Percentiles rank a stretch among this genome's conserved stretches.
These are phyloP conservation scores for Drosophila setosimentum DNA, from an alignment of 2,888 invertebrate species.

Conservation along the genomic window DNA sequence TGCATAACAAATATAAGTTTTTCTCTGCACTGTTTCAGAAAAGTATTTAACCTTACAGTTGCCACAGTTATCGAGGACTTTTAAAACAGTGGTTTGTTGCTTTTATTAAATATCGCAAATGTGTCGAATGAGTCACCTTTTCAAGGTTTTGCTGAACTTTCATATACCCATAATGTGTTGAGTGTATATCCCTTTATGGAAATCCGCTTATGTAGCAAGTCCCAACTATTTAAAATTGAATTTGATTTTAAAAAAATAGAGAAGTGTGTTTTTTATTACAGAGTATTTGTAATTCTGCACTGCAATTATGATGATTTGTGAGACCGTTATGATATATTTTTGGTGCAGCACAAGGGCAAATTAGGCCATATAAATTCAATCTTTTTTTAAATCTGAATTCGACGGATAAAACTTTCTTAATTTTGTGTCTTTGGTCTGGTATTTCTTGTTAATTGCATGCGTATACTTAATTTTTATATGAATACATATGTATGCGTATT, in stretches of 20 bases:
- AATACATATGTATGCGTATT: conserved; percentile 1
- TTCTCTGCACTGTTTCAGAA: conserved; percentile 2
- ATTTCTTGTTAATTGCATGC: conserved; percentile 22
- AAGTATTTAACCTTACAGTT: background rate
- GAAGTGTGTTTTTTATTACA: background rate
- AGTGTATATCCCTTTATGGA: background rate
- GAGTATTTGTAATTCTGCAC: background rate
- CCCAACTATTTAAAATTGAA: background rate
- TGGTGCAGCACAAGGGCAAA: conserved; percentile 29
- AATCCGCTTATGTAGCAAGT: background rate
- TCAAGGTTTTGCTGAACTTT: background rate
- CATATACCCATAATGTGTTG: background rate
- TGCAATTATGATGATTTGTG: background rate
- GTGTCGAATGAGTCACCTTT: background rate
- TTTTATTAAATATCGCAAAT: background rate
- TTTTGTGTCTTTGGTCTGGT: conserved; percentile 28
- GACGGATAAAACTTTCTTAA: conserved; percentile 14
- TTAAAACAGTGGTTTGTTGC: background rate
- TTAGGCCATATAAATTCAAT: conserved; percentile 37
- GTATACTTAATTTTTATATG: conserved; percentile 48
- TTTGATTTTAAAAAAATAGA: background rate
- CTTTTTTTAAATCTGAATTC: conserved; percentile 24
- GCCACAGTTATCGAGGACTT: background rate
- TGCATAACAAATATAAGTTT: conserved; percentile 34
- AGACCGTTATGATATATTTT: conserved; percentile 36